Conservation (phyloP, 2,888 invertebrate species). For the Adela reaumurella region DNA sequence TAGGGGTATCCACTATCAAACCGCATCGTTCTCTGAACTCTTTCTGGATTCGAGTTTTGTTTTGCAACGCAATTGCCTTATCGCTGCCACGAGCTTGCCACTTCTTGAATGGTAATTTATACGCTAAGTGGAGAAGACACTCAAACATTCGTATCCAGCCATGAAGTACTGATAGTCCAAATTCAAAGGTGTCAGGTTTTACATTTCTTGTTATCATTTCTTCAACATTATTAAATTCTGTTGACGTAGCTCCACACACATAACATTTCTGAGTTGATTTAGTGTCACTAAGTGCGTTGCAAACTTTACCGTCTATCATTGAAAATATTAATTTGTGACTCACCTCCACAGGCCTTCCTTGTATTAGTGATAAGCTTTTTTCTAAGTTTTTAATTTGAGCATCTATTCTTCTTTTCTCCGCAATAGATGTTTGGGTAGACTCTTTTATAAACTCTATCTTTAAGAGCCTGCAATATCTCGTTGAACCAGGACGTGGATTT, state of each 20-base stretch:
- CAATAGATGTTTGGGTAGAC: slow-evolving; percentile 8
- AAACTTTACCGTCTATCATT: slow-evolving; percentile 9
- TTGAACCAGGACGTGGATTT: slow-evolving; percentile 17
- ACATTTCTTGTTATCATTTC: slow-evolving; percentile 1
- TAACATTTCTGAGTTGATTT: slow-evolving; percentile 6
- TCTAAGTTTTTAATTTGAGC: no score
- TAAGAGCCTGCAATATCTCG: slow-evolving; percentile 17
- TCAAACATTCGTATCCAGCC: no score
- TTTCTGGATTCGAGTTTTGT: slow-evolving; percentile 8
- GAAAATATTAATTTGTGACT: slow-evolving; percentile 4
- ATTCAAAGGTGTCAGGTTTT: slow-evolving; percentile 1
- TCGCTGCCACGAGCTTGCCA: no score
- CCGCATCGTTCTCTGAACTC: slow-evolving; percentile 7
- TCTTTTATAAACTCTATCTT: slow-evolving; percentile 19
- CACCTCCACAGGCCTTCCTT: neutral
- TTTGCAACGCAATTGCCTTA: neutral
- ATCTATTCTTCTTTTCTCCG: no score
- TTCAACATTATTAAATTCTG: neutral
- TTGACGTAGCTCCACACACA: slow-evolving; percentile 1
- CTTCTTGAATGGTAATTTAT: no score
- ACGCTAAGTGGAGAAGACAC: no score
- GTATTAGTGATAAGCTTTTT: no score
- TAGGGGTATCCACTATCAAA: neutral
- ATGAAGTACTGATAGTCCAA: no score
- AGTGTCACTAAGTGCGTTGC: slow-evolving; percentile 4